These are phyloP conservation scores for Nephotettix cincticeps DNA, from an alignment of 1,140 invertebrate genomes.

Conservation along the genomic window DNA sequence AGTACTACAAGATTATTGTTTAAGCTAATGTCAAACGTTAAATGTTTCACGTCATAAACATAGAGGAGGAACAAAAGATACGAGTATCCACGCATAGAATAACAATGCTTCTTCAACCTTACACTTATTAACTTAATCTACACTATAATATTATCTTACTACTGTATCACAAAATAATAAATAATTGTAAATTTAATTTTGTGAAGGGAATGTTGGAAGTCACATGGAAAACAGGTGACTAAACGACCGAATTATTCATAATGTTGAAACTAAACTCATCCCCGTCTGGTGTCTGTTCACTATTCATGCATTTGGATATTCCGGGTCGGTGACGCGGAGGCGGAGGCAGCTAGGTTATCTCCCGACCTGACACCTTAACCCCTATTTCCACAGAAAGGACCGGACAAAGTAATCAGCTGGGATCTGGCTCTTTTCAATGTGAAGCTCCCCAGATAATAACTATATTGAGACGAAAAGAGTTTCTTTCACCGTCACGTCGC, in stretches of 20 bases:
- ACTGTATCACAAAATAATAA: too few species aligned
- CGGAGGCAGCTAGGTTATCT: background rate
- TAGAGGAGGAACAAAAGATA: too few species aligned
- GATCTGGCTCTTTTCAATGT: background rate
- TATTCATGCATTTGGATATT: conserved; percentile 1
- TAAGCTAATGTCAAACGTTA: too few species aligned
- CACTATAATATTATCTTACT: too few species aligned
- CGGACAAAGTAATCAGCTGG: background rate
- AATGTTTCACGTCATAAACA: too few species aligned
- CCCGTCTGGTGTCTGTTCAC: background rate
- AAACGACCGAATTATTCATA: background rate
- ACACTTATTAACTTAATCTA: too few species aligned
- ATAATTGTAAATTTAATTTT: too few species aligned
- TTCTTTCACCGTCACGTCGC: background rate
- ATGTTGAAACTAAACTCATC: background rate
- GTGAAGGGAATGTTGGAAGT: too few species aligned
- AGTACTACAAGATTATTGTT: too few species aligned
- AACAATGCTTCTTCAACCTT: too few species aligned
- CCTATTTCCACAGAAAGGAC: conserved; percentile 13
- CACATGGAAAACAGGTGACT: too few species aligned
- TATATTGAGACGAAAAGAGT: conserved; percentile 25
- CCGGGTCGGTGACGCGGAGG: background rate
- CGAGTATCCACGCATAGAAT: too few species aligned
- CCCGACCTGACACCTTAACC: background rate
- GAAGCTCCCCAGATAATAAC: conserved; percentile 14